A percentile compares a stretch with the other conserved stretches of the same genome.
Evolutionary conservation across 2,797 vertebrate genomes (phyloP).

Genomic region (Mormyrops boulengeri): DNA sequence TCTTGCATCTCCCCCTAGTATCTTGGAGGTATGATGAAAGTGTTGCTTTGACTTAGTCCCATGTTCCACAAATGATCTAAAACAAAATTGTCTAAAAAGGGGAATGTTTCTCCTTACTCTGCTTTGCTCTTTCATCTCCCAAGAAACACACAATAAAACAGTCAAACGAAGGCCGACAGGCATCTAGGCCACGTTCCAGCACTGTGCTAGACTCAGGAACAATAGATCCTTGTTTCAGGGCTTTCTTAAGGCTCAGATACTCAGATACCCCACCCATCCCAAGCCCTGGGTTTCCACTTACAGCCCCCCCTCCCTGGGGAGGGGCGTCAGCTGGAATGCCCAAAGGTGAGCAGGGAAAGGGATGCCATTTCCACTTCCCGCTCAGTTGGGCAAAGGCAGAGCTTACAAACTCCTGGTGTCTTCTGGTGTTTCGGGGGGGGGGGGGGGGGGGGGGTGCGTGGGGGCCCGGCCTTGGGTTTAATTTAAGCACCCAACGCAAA

Average conservation of each 20-base stretch:
- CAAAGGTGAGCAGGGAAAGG: not conserved
- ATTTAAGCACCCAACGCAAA: not conserved
- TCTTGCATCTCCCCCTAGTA: not conserved
- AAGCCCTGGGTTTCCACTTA: not conserved
- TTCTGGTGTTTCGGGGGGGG: not conserved
- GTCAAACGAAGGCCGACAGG: not conserved
- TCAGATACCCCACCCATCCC: slow-evolving; percentile 12
- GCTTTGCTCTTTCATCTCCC: not conserved
- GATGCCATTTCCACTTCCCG: not conserved
- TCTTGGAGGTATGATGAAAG: not conserved
- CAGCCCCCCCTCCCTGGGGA: not conserved
- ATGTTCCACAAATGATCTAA: not conserved
- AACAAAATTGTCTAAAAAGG: not conserved
- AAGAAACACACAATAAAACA: not conserved
- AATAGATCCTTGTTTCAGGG: slow-evolving; percentile 12
- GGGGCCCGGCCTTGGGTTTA: not conserved
- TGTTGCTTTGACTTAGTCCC: not conserved
- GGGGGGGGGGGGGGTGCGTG: not conserved
- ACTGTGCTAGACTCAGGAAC: not conserved
- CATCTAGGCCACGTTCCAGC: not conserved
- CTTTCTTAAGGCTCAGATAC: not conserved
- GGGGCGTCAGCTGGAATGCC: not conserved
- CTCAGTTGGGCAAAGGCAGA: not conserved
- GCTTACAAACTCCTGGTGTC: not conserved
- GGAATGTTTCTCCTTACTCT: not conserved